Percentiles rank a stretch among this genome's conserved stretches.
Evolutionary conservation across 1,140 invertebrate genomes (phyloP).

Genomic region (Drusus annulatus): DNA sequence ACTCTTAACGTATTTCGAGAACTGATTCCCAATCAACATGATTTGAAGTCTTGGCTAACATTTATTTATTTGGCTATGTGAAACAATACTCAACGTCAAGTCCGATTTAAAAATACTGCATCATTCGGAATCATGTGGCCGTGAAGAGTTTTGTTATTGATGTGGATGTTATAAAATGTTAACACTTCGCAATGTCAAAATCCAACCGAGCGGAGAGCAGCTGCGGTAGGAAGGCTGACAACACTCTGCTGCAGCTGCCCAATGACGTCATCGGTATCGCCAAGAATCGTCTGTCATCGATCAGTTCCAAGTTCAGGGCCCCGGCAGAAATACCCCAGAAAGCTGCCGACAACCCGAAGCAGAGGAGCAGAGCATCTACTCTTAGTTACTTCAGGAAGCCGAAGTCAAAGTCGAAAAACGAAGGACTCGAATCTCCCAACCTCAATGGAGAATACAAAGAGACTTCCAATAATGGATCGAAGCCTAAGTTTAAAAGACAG

Average conservation of each 20-base stretch:
- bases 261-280: conserved; percentile 51
- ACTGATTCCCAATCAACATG: no score
- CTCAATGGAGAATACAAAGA: conserved; percentile 12
- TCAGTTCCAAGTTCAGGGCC: conserved; percentile 46
- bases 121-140: background rate
- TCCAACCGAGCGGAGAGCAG: conserved; percentile 19
- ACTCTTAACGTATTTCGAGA: no score
- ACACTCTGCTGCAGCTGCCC: conserved; percentile 45
- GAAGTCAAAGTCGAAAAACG: conserved; percentile 1
- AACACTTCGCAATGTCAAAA: conserved; percentile 37
- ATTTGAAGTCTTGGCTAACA: no score
- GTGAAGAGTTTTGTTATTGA: conserved; percentile 8
- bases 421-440: background rate
- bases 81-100: no score
- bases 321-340: background rate
- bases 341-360: conserved; percentile 1
- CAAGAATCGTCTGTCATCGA: conserved; percentile 44
- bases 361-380: conserved; percentile 19
- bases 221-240: conserved; percentile 41
- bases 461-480: background rate
- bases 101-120: no score
- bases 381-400: conserved; percentile 27
- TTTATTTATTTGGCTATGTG: no score
- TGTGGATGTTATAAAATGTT: conserved; percentile 24
- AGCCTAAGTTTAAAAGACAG: conserved; percentile 44